Percentiles rank a stretch among this genome's conserved stretches.
phyloP scores from a whole-genome alignment of 2,888 invertebrate species.

The Diplolepis rosae region DNA sequence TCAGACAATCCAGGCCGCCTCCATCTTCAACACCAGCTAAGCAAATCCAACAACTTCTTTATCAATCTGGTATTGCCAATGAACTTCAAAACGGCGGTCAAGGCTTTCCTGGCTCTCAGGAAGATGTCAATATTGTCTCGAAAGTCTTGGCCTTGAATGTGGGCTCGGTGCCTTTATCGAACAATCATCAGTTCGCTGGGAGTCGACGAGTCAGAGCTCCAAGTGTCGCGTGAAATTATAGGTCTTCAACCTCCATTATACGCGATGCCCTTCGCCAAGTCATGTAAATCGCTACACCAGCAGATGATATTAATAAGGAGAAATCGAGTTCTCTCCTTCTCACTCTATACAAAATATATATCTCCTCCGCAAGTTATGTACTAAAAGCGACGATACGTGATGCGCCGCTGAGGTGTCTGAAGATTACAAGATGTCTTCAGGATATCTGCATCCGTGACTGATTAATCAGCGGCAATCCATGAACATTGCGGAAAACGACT shows the following conservation, averaged over 20 bases:
- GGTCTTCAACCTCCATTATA: conserved; percentile 27
- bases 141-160: conserved; percentile 88
- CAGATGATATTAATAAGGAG: conserved; percentile 55
- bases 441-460: conserved; percentile 5
- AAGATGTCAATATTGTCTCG: conserved; percentile 87
- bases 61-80: conserved; percentile 79
- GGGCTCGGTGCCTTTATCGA: conserved; percentile 75
- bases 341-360: conserved; percentile 30
- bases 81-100: conserved; percentile 59
- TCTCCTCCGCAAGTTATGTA: conserved; percentile 1
- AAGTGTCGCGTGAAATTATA: conserved; percentile 42
- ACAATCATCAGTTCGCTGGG: conserved; percentile 51
- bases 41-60: conserved; percentile 80
- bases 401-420: conserved; percentile 2
- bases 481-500: conserved; percentile 3
- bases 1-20: conserved; percentile 45
- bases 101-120: conserved; percentile 72
- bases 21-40: conserved; percentile 72
- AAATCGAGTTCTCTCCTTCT: conserved; percentile 58
- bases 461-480: conserved; percentile 14
- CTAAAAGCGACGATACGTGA: background rate
- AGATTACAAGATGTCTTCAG: background rate
- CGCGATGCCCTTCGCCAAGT: conserved; percentile 47
- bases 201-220: conserved; percentile 37
- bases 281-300: conserved; percentile 55